Evolutionary conservation across 2,888 invertebrate genomes (phyloP), one percentile per base, ranked within the genome.

Genomic region (Eurois occulta): DNA sequence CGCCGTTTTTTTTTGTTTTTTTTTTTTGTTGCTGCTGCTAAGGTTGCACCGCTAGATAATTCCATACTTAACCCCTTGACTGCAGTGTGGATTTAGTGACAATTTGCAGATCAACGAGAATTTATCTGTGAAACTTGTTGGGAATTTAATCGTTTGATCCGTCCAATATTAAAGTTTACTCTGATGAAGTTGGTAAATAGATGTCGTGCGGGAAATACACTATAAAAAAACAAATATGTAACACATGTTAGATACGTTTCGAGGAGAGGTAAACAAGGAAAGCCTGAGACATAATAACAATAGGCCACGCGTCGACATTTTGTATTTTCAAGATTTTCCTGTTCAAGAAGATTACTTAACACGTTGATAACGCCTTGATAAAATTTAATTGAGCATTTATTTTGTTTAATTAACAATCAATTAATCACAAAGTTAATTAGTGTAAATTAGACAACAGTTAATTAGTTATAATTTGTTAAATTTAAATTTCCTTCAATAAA

Each of bases 261-360:
- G 16, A 78, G 35, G 43, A 74, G 16, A 80, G 48, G 48, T 82
- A 73, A 84, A 73, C 41, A 80, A 74, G 80, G 80, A 70, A 67
- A 67, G 18, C 71, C 41, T 69, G 4, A 38, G 18, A n/a, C 32
- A 55, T 46, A 38, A 70, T 64, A 62, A 72, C n/a, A 77, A 71
- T 41, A 38, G 38, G 41, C 28, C 67, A 65, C n/a, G 38, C n/a
- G 16, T 2, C 3, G 16, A 41, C 43, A 21, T 78, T 41, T 41
- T n/a, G n/a, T 72, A 65, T 7, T 13, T 35, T n/a, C 6, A 68
- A 55, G n/a, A 67, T 67, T 82, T 80, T 84, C 81, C 80, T 84
- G 60, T 66, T 69, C 3, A 32, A 55, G 2, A 66, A 46, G 2
- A 69, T 78, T 65, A 69, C n/a, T 8, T 60, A 43, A 68, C 24